phyloP scores from a whole-genome alignment of 2,888 invertebrate genomes.

The Parnassius smintheus region DNA sequence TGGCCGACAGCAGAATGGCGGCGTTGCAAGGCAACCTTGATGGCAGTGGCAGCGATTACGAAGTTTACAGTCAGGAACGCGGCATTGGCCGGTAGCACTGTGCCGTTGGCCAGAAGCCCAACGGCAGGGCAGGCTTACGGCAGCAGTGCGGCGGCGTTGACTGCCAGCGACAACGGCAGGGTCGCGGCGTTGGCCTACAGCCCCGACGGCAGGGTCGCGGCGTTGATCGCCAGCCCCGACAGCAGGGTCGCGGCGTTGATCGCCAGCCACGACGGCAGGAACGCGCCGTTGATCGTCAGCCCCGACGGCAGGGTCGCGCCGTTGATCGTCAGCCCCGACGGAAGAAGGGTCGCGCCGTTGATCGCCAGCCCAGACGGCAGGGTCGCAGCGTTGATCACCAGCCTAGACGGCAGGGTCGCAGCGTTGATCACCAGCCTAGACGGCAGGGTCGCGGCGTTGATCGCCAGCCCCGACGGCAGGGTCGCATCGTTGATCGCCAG shows the following conservation, averaged over 20 bases:
- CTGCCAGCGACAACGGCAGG: neutral
- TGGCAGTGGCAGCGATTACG: too few relatives aligned
- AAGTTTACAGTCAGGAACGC: neutral
- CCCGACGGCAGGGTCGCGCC: neutral
- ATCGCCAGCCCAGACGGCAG: neutral
- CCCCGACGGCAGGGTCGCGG: too few relatives aligned
- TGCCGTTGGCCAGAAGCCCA: too few relatives aligned
- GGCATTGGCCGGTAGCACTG: neutral
- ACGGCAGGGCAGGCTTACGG: neutral
- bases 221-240: too few relatives aligned
- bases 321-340: neutral
- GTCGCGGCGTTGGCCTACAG: neutral
- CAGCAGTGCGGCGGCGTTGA: neutral
- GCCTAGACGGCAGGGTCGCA: too few relatives aligned
- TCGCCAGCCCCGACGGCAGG: too few relatives aligned
- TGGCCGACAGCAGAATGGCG: neutral
- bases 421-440: too few relatives aligned
- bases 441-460: too few relatives aligned
- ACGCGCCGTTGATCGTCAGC: neutral
- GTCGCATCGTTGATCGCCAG: too few relatives aligned
- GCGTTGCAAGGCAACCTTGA: too few relatives aligned
- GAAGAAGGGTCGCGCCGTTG: neutral
- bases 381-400: too few relatives aligned
- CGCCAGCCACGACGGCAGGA: too few relatives aligned
- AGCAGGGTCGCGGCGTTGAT: neutral